Conservation (phyloP, 1,140 invertebrate genomes). For the Batillaria attramentaria region DNA sequence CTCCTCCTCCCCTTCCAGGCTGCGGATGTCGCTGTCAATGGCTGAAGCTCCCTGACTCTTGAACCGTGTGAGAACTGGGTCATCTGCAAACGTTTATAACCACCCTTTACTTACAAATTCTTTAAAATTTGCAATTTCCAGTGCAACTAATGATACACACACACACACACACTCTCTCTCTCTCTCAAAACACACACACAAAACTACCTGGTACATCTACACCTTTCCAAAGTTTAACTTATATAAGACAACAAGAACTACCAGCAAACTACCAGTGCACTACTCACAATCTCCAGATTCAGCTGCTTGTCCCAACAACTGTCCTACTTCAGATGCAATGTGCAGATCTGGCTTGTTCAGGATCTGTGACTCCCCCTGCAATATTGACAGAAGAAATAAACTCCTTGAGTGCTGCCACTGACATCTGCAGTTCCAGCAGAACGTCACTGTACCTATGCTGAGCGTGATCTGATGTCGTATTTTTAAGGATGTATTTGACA, state of each 20-base stretch:
- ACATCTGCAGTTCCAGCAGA: not conserved
- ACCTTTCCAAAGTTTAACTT: too few relatives aligned
- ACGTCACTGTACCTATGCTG: conserved; percentile 1
- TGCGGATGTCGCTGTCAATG: conserved; percentile 92
- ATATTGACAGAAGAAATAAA: conserved; percentile 11
- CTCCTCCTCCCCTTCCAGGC: conserved; percentile 81
- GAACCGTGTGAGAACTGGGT: conserved; percentile 79
- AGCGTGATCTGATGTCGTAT: conserved; percentile 3
- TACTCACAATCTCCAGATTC: conserved; percentile 44
- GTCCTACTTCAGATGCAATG: conserved; percentile 48
- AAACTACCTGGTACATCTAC: conserved; percentile 17
- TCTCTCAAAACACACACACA: not conserved
- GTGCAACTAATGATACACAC: not conserved
- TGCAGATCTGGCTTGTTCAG: conserved; percentile 39
- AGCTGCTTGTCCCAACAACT: conserved; percentile 38
- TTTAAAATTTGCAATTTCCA: not conserved
- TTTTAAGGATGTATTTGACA: not conserved
- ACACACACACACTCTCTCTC: not conserved
- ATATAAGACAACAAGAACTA: not conserved
- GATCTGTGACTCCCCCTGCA: conserved; percentile 39
- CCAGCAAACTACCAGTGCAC: too few relatives aligned
- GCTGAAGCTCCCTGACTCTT: conserved; percentile 87
- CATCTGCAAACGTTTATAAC: conserved; percentile 45
- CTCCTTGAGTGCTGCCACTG: conserved; percentile 18
- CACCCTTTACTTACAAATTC: not conserved